Percentiles rank a stretch among this genome's conserved stretches.
Conservation (phyloP, 1,140 invertebrate genomes). For the Lasaia peninsularis region DNA sequence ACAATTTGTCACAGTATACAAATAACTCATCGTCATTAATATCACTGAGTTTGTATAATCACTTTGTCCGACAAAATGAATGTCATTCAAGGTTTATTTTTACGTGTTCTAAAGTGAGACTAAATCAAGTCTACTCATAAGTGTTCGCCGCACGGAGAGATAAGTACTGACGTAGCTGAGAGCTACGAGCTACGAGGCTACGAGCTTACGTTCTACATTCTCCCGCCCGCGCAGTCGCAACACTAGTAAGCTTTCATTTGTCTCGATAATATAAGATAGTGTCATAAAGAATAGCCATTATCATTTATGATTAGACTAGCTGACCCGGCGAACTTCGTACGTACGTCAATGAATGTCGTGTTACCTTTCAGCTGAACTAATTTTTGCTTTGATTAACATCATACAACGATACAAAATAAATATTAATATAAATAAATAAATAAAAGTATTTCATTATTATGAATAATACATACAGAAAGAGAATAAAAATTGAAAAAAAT, state of each 20-base stretch:
- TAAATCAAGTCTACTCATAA: constrained; percentile 15
- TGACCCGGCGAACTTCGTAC: no score
- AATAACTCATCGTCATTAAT: constrained; percentile 11
- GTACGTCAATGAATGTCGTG: no score
- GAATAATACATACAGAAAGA: no score
- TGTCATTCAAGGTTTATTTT: constrained; percentile 5
- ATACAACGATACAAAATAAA: no score
- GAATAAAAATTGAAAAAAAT: no score
- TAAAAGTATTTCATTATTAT: no score
- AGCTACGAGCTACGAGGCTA: constrained; percentile 29
- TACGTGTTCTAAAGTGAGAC: constrained; percentile 10
- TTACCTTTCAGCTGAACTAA: no score
- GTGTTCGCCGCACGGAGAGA: constrained; percentile 33
- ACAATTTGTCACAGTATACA: constrained; percentile 9
- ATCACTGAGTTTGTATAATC: background rate
- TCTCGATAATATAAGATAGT: constrained; percentile 34
- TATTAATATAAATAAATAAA: no score
- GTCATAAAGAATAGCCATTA: background rate
- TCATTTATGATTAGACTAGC: no score
- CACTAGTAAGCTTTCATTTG: constrained; percentile 37
- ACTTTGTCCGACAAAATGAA: background rate
- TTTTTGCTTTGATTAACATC: no score
- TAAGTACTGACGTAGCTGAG: constrained; percentile 44
- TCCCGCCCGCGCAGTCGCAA: constrained; percentile 60
- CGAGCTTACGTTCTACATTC: constrained; percentile 33